Conservation (phyloP, 2,113 vertebrate genomes). For the Gopherus evgoodei region DNA sequence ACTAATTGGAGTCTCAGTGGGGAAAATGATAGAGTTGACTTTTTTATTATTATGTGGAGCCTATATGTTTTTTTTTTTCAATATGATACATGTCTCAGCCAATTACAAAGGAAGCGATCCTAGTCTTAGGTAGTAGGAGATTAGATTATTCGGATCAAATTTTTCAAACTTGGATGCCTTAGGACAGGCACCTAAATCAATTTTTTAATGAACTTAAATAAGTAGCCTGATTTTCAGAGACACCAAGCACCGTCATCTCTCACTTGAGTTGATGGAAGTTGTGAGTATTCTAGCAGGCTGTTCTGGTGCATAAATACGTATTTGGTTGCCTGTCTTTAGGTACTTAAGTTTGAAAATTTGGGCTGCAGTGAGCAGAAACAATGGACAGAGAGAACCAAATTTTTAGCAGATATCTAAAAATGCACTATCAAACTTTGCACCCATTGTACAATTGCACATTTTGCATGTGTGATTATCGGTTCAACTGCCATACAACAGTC, state of each 20-base stretch:
- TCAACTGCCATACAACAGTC: not conserved
- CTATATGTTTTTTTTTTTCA: not conserved
- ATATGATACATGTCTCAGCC: not conserved
- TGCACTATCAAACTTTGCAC: not conserved
- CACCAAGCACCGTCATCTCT: not conserved
- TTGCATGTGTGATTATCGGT: not conserved
- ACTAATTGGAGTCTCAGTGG: not conserved
- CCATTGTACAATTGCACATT: not conserved
- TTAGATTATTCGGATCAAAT: not conserved
- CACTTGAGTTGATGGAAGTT: not conserved
- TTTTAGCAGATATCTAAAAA: not conserved
- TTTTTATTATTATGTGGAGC: not conserved
- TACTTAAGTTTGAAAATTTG: not conserved
- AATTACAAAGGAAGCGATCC: not conserved
- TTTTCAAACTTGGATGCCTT: not conserved
- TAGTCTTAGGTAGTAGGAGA: accelerated
- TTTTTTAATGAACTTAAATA: not conserved
- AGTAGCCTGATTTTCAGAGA: not conserved
- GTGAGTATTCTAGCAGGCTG: not conserved
- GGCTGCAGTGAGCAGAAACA: not conserved
- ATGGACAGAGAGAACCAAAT: not conserved
- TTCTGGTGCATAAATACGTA: not conserved
- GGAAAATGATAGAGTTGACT: not conserved
- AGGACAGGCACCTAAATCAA: not conserved
- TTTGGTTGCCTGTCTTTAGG: not conserved